A percentile compares a stretch with the other conserved stretches of the same genome.
Evolutionary conservation across 1,140 invertebrate genomes (phyloP).

Genomic region (Panagrolaimus sp.): DNA sequence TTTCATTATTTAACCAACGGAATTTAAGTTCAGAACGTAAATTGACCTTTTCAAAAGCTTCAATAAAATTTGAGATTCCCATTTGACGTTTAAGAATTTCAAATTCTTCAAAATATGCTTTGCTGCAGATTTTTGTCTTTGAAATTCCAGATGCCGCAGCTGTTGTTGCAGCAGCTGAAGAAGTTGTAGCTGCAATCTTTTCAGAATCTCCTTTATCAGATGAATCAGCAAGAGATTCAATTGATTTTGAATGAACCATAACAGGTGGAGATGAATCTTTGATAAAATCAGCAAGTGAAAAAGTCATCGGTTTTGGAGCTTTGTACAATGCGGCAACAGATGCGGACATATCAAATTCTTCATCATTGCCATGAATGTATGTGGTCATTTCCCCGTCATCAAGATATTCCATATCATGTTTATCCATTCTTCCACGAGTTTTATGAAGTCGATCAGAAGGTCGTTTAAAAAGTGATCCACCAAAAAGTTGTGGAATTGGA

Average conservation of each 20-base stretch:
- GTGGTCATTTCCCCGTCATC: not conserved
- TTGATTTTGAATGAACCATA: slow-evolving; percentile 20
- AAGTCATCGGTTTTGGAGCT: not conserved
- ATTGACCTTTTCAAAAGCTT: not conserved
- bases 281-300: slow-evolving; percentile 19
- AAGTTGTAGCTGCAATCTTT: not conserved
- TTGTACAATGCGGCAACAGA: slow-evolving; percentile 3
- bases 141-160: not conserved
- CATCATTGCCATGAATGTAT: not conserved
- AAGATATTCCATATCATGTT: not conserved
- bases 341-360: slow-evolving; percentile 13
- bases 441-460: not conserved
- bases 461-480: not conserved
- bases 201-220: not conserved
- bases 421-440: not conserved
- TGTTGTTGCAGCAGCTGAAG: not conserved
- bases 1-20: slow-evolving; percentile 21
- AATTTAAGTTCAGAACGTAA: slow-evolving; percentile 1
- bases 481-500: not conserved
- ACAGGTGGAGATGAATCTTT: slow-evolving; percentile 17
- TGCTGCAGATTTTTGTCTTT: not conserved
- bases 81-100: not conserved
- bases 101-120: slow-evolving; percentile 20
- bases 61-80: not conserved
- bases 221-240: slow-evolving; percentile 9